Base-by-base conservation (phyloP, 2,888 invertebrate genomes). In the Timema podura region DNA sequence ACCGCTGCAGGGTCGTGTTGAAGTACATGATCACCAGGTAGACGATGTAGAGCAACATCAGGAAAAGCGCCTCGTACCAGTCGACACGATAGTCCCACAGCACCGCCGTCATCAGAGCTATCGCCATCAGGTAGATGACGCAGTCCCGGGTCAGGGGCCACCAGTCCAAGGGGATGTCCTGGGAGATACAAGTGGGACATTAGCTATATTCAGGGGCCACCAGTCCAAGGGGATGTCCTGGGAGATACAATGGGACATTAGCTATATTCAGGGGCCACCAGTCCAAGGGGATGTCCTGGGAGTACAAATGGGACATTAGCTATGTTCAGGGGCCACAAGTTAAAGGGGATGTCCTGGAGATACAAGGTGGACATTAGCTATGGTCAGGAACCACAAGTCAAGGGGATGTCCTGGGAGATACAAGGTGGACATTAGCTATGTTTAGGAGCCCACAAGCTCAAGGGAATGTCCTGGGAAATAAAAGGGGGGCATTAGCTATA, bases 71-170 rank as follows among this genome's bases (percentile, higher is more conserved):
- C 80, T 95, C 96, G 76, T 87, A 89, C 91, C 94, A 95, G 72
- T 86, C 87, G 47, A 96, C 87, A 70, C 82, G 81, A 2, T 90
- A 90, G 76, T 95, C 95, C 88, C 91, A 91, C 47, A 94, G 89
- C 65, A 95, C 86, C 1, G 83, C 76, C 0, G 93, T 87, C 46
- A 96, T 80, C 2, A 89, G 83, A 9, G 85, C 80, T 0, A 95
- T 89, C 64, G 92, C 89, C 45, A 91, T 78, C 73, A 89, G 84
- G 79, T 95, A 96, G 70, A 93, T 89, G 8, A 88, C 76, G 64
- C 91, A 90, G 77, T 96, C 96, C 72, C 96, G 83, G 0, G 91
- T 89, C 30, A 96, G 86, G 0, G 95, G 92, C 82, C 89, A 90
- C 85, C 89, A 88, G 77, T 93, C 91, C 66, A 95, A 83, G 75